A percentile compares a stretch with the other conserved stretches of the same genome.
Conservation (phyloP, 2,797 vertebrate genomes). For the Sandelia bainsii region DNA sequence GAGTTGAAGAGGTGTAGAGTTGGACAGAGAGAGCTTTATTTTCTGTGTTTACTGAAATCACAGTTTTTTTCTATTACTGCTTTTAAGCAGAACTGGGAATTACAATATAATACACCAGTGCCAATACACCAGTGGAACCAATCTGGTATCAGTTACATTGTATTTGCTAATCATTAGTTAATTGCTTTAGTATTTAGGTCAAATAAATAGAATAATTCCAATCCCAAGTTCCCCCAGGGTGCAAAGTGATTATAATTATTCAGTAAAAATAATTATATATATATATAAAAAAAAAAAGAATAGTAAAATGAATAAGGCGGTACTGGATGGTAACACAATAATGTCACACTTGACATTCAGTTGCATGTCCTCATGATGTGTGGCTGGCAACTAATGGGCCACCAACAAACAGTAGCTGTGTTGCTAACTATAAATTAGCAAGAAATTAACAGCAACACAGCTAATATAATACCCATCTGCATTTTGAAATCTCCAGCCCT, state of each 20-base stretch:
- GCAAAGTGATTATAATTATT: constrained; percentile 1
- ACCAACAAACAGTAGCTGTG: too few species aligned
- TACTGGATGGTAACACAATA: neutral
- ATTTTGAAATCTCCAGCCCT: too few species aligned
- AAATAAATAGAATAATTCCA: constrained; percentile 9
- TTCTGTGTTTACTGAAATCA: constrained; percentile 38
- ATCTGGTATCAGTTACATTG: constrained; percentile 37
- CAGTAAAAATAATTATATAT: neutral
- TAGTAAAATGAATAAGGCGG: neutral
- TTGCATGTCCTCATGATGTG: neutral
- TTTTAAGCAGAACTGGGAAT: constrained; percentile 47
- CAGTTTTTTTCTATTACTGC: constrained; percentile 32
- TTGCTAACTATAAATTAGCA: too few species aligned
- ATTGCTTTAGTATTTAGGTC: constrained; percentile 37
- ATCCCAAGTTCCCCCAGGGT: constrained; percentile 3
- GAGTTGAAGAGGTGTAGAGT: constrained; percentile 53
- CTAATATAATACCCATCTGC: too few species aligned
- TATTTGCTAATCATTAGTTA: constrained; percentile 35
- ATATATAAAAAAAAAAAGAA: too few species aligned
- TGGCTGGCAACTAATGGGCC: too few species aligned
- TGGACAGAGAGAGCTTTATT: constrained; percentile 47
- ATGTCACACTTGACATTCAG: neutral
- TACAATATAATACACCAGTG: constrained; percentile 11
- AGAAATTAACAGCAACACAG: too few species aligned
- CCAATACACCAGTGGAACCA: constrained; percentile 42